Conservation (phyloP, 2,113 vertebrate genomes). For the Periophthalmodon schlosseri region DNA sequence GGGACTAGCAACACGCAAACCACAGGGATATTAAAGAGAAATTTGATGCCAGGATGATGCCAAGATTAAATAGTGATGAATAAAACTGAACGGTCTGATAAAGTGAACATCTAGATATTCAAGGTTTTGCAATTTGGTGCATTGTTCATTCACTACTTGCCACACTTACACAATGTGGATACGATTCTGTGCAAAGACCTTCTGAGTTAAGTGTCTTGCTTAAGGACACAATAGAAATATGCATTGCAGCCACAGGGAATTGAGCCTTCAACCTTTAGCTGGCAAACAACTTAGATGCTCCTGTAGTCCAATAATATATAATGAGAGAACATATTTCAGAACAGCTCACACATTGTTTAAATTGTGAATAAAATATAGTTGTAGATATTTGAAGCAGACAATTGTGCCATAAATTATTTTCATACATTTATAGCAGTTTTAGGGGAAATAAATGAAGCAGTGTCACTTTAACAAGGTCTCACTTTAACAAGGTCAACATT, state of each 20-base stretch:
- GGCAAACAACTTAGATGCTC: background rate
- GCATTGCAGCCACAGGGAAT: background rate
- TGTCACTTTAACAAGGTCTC: background rate
- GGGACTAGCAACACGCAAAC: background rate
- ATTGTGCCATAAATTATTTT: no score
- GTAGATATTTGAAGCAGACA: no score
- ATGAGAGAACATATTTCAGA: background rate
- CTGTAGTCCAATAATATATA: no score
- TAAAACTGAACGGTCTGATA: background rate
- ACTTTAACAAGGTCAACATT: background rate
- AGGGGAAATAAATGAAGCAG: background rate
- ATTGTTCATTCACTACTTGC: no score
- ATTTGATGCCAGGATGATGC: background rate
- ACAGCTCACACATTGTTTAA: background rate
- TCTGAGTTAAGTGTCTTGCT: background rate
- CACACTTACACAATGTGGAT: no score
- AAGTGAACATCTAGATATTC: no score
- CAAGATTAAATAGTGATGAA: background rate
- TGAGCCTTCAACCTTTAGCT: background rate
- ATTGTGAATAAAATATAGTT: background rate
- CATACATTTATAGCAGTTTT: background rate
- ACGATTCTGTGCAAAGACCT: no score
- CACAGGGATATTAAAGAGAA: background rate
- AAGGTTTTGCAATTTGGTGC: no score
- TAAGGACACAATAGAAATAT: no score